A percentile compares a stretch with the other conserved stretches of the same genome.
Conservation (phyloP, 2,888 invertebrate species). For the Geophilus truncorum region DNA sequence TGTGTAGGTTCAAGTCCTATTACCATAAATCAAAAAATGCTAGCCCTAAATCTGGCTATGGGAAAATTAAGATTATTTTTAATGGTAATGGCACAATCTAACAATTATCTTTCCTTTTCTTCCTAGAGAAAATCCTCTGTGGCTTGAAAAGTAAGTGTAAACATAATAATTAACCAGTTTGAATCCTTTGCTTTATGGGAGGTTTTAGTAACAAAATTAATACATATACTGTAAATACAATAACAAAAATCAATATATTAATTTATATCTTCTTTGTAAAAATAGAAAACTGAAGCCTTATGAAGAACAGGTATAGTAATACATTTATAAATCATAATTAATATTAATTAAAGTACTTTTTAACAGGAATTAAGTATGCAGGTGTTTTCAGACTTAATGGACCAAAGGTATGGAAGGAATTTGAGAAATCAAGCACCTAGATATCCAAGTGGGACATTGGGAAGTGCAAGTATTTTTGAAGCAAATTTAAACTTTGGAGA, state of each 20-base stretch:
- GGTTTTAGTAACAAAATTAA: background rate
- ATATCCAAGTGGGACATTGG: background rate
- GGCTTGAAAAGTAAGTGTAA: constrained; percentile 75
- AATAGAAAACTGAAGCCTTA: constrained; percentile 74
- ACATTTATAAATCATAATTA: too few species aligned
- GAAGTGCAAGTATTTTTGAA: background rate
- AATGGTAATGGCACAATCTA: constrained; percentile 74
- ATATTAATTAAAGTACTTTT: too few species aligned
- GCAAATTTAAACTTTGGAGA: background rate
- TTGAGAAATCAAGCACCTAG: background rate
- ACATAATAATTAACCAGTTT: background rate
- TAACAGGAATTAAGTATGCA: background rate
- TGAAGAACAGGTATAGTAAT: constrained; percentile 81
- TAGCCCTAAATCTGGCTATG: background rate
- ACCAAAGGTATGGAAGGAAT: background rate
- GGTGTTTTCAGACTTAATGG: background rate
- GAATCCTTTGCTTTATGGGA: background rate
- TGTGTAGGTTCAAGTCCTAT: background rate
- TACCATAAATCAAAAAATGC: constrained; percentile 20
- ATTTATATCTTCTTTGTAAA: constrained; percentile 40
- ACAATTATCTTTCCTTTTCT: constrained; percentile 76
- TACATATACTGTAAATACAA: background rate
- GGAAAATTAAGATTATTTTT: constrained; percentile 36
- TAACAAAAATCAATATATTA: background rate
- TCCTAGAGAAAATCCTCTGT: constrained; percentile 85